phyloP scores from a whole-genome alignment of 2,113 vertebrate species.

The Oophaga pumilio region DNA sequence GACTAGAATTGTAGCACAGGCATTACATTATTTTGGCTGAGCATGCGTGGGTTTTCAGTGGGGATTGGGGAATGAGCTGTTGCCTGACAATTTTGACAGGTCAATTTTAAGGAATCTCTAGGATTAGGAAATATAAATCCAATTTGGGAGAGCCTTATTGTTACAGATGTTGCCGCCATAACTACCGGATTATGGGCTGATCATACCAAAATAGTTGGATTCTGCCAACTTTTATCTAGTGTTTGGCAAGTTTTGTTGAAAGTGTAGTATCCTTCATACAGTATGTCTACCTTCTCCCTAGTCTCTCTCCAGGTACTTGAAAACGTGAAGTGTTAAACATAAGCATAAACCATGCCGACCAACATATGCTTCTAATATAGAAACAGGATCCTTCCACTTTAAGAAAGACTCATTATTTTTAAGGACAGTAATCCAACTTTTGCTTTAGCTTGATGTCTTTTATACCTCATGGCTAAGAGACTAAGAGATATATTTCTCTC shows the following conservation, averaged over 20 bases:
- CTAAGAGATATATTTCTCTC: background rate
- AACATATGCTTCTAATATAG: background rate
- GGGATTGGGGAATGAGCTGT: background rate
- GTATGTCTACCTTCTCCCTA: background rate
- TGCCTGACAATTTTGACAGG: background rate
- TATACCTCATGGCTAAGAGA: background rate
- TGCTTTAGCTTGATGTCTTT: background rate
- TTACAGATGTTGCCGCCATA: background rate
- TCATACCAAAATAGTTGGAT: background rate
- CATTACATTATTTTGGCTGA: background rate
- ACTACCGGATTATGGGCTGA: background rate
- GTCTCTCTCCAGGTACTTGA: background rate
- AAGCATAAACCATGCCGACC: background rate
- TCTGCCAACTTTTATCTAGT: background rate
- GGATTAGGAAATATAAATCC: background rate
- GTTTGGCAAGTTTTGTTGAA: background rate
- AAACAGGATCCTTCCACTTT: background rate
- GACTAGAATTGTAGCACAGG: background rate
- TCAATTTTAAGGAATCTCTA: background rate
- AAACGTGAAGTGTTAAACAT: background rate
- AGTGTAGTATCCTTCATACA: background rate
- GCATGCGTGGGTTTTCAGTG: background rate
- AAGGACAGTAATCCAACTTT: background rate
- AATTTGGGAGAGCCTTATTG: background rate
- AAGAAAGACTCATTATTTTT: conserved; percentile 2